Evolutionary conservation across 1,140 invertebrate species (phyloP), one percentile per base, ranked within the genome.

Genomic region (Drosophila littoralis): DNA sequence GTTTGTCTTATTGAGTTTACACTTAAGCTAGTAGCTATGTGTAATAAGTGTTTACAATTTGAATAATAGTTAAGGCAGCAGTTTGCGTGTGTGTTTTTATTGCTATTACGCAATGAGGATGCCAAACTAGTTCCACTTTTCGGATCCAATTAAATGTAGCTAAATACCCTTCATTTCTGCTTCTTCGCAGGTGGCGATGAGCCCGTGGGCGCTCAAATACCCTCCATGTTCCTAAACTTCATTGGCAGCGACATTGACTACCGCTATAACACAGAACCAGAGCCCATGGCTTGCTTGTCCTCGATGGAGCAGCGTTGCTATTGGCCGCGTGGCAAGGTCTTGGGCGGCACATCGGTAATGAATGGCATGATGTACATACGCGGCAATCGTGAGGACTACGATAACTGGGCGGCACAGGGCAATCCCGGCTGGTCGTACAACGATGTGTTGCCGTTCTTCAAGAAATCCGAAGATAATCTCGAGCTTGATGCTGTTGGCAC

Each of bases 311-410:
- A 95, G 64, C 94, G 95, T 61, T 97, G 96, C 91, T 96, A 95
- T 79, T 97, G 96, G 97, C 96, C 97, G 0, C 94, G 96, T 88
- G 97, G 96, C 85, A 98, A 97, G 93, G 96, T 97, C 0, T 91
- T 98, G 2, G 98, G 98, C 15, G 98, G 98, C 1, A 98, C 97
- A 0, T 98, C 97, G 32, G 97, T 98, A 0, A 95, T 99, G 93
- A 99, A 99, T 92, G 98, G 97, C 1, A 99, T 99, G 98, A 98
- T 98, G 93, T 99, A 99, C 92, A 97, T 99, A 65, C 94, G 98
- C 52, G 98, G 98, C 2, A 97, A 98, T 79, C 94, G 96, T 8
- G 95, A 95, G 76, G 98, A 99, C 92, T 99, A 96, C 92, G 97
- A 99, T 89, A 93, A 95, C 51, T 99, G 98, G 98, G 96, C 96